These are phyloP conservation scores for Sarcoramphus papa DNA, from an alignment of 2,797 vertebrate species.

Conservation along the genomic window DNA sequence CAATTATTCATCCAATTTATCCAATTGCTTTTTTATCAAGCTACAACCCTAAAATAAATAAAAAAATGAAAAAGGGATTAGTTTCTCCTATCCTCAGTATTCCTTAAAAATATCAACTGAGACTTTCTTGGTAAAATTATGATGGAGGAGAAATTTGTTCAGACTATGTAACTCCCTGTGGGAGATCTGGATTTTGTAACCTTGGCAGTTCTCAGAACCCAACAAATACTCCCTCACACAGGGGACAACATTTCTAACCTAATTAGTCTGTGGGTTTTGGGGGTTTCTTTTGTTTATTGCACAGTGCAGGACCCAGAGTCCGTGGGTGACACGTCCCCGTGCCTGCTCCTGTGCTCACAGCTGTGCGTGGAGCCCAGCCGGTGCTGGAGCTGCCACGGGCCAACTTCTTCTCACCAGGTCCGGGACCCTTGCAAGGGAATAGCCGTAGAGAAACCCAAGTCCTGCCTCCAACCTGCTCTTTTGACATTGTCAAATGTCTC, in stretches of 20 bases:
- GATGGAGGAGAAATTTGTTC: not conserved
- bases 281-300: not conserved
- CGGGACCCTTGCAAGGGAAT: not conserved
- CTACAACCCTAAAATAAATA: not conserved
- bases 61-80: not conserved
- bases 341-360: not conserved
- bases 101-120: not conserved
- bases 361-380: accelerated
- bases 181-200: not conserved
- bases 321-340: accelerated
- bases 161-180: not conserved
- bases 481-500: not conserved
- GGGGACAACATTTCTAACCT: not conserved
- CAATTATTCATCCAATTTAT: not conserved
- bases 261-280: not conserved
- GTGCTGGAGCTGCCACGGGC: not conserved
- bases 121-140: not conserved
- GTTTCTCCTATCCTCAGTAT: not conserved
- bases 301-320: not conserved
- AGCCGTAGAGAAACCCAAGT: not conserved
- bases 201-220: not conserved
- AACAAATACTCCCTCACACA: not conserved
- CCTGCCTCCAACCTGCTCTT: not conserved
- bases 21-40: not conserved
- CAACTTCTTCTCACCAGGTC: not conserved